Evolutionary conservation across 2,113 vertebrate genomes (phyloP), one percentile per base, ranked within the genome.

Genomic region (Hydropotes inermis): DNA sequence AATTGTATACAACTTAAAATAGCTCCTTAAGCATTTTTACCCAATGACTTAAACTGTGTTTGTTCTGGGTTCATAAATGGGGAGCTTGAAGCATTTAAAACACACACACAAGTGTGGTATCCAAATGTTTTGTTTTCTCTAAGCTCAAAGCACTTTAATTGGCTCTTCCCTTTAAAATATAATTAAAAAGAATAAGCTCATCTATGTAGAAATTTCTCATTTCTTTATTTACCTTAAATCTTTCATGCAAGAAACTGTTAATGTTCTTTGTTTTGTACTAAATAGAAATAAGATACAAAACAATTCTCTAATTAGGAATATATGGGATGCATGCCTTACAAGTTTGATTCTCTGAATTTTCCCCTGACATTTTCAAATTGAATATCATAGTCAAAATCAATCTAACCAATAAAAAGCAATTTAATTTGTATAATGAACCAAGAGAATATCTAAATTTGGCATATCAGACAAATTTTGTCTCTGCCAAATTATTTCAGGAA

Each of bases 211-310:
- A 93, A 94, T 93, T 97, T 97, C 74, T 87, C 61, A 93, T 96
- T 96, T 95, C 82, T 96, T 97, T 89, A 95, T 95, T 98, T 97
- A 92, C n/a, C 64, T 97, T 91, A 96, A 96, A 91, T 84, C 30
- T 94, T 89, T 94, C 82, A 96, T 96, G 89, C 76, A 96, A 16
- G 70, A 97, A 98, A 96, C 54, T 76, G 76, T 94, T 97, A 90
- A 54, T 82, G 30, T 78, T 92, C 83, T 96, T 93, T 92, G 67
- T 58, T 97, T 97, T 61, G 8, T 83, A 93, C 86, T 85, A 95
- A 89, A 45, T 64, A 96, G 74, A 96, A 83, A 91, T 79, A 92
- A n/a, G 90, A 93, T 55, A 95, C 52, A 90, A 96, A 97, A 88
- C 28, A 97, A 67, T 93, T 85, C 64, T 83, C 19, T 98, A 97